Conservation (phyloP, 2,113 vertebrate genomes). For the Nannospalax galili region DNA sequence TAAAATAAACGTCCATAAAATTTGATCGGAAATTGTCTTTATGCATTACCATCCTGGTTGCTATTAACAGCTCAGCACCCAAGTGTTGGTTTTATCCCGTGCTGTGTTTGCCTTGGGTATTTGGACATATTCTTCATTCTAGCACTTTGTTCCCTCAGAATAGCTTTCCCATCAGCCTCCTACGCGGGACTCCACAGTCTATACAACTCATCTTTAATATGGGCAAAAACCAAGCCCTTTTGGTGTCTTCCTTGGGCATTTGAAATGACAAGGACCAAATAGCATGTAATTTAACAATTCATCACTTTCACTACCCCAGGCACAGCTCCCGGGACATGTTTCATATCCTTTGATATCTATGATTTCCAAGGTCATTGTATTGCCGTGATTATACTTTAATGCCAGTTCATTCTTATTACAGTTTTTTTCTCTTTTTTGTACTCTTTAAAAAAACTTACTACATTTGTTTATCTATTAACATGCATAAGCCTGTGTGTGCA, state of each 20-base stretch:
- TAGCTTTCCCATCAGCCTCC: background rate
- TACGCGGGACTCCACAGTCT: background rate
- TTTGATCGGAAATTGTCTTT: conserved; percentile 33
- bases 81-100: background rate
- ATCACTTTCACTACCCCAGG: background rate
- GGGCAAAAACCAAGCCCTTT: background rate
- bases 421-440: background rate
- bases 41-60: background rate
- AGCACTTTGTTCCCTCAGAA: background rate
- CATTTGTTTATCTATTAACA: too few species aligned
- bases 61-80: background rate
- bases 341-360: background rate
- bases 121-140: background rate
- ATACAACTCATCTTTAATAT: accelerated
- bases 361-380: background rate
- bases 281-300: background rate
- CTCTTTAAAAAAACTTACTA: background rate
- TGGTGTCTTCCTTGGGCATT: background rate
- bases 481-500: too few species aligned
- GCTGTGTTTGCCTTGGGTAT: background rate
- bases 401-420: background rate
- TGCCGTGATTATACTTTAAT: background rate
- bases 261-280: background rate
- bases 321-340: background rate
- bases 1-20: conserved; percentile 62